phyloP scores from a whole-genome alignment of 2,888 invertebrate genomes.

The Tiliacea citrago region DNA sequence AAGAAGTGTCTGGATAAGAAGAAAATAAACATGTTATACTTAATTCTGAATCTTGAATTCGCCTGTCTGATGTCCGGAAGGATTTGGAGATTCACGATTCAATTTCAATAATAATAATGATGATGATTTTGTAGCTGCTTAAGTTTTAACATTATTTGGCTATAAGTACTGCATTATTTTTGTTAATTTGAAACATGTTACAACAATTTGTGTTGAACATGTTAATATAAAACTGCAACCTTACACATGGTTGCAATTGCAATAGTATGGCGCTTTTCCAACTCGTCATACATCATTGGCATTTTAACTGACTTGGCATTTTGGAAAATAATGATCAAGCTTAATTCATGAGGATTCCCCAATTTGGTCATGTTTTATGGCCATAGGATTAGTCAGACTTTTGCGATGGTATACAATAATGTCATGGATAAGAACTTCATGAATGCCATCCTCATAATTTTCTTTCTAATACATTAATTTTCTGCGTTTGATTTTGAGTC shows the following conservation, averaged over 20 bases:
- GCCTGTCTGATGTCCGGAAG: background rate
- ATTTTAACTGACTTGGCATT: background rate
- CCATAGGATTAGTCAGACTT: background rate
- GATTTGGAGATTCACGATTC: background rate
- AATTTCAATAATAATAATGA: background rate
- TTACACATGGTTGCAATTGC: constrained; percentile 2
- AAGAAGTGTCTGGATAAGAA: background rate
- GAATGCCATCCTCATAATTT: background rate
- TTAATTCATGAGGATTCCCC: background rate
- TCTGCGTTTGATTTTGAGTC: background rate
- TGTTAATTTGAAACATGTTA: too few relatives aligned
- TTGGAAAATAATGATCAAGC: background rate
- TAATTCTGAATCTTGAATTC: background rate
- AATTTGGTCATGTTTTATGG: background rate
- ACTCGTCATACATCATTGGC: constrained; percentile 2
- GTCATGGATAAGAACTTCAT: background rate
- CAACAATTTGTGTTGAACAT: too few relatives aligned
- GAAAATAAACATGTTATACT: background rate
- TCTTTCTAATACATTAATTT: background rate
- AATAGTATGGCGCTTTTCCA: constrained; percentile 37
- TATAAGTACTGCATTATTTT: too few relatives aligned
- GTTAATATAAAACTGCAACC: background rate
- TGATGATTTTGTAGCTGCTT: background rate
- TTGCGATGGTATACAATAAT: background rate
- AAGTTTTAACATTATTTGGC: background rate